Evolutionary conservation across 2,797 vertebrate species (phyloP).

Genomic region (Siniperca scherzeri): DNA sequence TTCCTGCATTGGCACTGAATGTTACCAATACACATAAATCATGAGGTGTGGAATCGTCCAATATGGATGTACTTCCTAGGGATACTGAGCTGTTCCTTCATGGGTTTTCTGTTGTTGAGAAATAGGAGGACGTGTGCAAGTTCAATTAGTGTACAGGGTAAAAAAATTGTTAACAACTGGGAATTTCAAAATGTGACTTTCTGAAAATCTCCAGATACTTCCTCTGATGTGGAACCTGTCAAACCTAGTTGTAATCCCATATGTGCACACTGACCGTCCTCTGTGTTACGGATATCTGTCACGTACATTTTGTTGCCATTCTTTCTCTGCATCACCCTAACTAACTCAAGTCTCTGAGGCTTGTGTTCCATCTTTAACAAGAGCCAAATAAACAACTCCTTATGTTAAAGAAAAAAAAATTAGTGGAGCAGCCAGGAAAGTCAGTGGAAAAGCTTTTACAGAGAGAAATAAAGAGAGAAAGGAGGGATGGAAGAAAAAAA

Average conservation of each 20-base stretch:
- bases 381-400: constrained; percentile 75
- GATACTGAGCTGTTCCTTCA: not conserved
- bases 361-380: constrained; percentile 64
- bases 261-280: constrained; percentile 13
- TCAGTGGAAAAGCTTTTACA: constrained; percentile 65
- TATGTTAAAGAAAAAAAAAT: constrained; percentile 62
- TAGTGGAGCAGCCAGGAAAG: constrained; percentile 52
- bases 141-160: not conserved
- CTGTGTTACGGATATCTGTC: constrained; percentile 49
- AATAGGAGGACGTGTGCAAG: constrained; percentile 3
- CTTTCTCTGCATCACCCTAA: constrained; percentile 44
- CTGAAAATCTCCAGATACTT: constrained; percentile 34
- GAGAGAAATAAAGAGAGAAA: constrained; percentile 45
- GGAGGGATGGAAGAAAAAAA: constrained; percentile 10
- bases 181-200: constrained; percentile 39
- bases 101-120: not conserved
- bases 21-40: not conserved
- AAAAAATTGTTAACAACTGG: constrained; percentile 6
- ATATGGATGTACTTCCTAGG: not conserved
- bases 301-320: constrained; percentile 55
- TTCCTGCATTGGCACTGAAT: not conserved
- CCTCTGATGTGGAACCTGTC: constrained; percentile 54
- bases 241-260: constrained; percentile 30
- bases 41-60: not conserved
- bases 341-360: constrained; percentile 53